Evolutionary conservation across 2,888 invertebrate species (phyloP).

Genomic region (Pseudoips prasinana): DNA sequence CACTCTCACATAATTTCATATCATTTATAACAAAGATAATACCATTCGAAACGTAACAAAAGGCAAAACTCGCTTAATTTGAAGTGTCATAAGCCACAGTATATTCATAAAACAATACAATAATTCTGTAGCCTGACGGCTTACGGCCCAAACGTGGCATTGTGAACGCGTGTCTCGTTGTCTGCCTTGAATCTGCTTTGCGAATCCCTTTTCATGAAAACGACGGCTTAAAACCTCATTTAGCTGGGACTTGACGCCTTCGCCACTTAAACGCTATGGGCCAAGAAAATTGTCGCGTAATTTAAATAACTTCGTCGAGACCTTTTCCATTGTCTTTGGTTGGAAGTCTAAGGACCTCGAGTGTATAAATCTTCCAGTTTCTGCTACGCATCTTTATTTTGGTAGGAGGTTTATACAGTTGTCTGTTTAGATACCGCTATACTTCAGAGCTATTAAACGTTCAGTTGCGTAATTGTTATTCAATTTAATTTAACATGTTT

Average conservation of each 20-base stretch:
- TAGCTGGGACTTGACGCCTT: conserved; percentile 62
- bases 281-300: conserved; percentile 75
- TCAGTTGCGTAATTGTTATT: conserved; percentile 30
- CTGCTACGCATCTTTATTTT: conserved; percentile 49
- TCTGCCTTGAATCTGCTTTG: conserved; percentile 70
- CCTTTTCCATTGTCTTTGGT: conserved; percentile 61
- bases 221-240: conserved; percentile 76
- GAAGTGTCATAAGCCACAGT: conserved; percentile 59
- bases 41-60: conserved; percentile 40
- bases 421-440: conserved; percentile 32
- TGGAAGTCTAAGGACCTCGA: conserved; percentile 47
- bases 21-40: conserved; percentile 14
- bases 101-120: conserved; percentile 70
- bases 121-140: conserved; percentile 54
- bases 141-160: conserved; percentile 41
- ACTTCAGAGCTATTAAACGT: conserved; percentile 38
- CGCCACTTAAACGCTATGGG: conserved; percentile 67
- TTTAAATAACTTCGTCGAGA: conserved; percentile 73
- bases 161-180: conserved; percentile 51
- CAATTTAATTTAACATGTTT: too few species aligned
- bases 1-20: neutral
- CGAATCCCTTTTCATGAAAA: conserved; percentile 67
- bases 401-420: conserved; percentile 40
- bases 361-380: conserved; percentile 61
- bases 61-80: conserved; percentile 57